Base-by-base conservation (phyloP, 2,113 vertebrate genomes). In the Riparia riparia region DNA sequence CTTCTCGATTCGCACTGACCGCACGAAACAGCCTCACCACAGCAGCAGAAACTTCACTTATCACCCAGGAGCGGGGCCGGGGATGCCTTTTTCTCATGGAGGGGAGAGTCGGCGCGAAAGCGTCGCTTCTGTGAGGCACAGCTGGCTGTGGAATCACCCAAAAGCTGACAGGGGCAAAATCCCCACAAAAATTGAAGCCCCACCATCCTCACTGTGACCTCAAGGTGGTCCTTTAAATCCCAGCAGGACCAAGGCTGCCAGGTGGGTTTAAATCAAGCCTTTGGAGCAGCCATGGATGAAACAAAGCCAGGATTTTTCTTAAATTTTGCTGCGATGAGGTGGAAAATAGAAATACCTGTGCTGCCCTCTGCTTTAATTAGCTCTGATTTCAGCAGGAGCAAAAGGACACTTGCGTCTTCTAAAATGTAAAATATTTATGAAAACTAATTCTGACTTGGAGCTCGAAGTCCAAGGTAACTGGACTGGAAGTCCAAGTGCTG, bases 1-100 rank as follows among this genome's bases (percentile, higher is more conserved):
- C 97, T 98, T 98, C 97, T 96, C 81, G 57, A 95, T 97, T 96
- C 14, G 6, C 4, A 15, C 53, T n/a, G 81, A 92, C 94, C 91
- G 34, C 95, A 14, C 3, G 2, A 57, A 47, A 44, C 51, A 41
- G 93, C 87, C 54, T 31, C 6, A 80, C 97, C 95, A 1, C 97
- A 93, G 91, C 65, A 73, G 84, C 94, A 71, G 86, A 80, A 92
- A 63, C 87, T 37, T 8, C 65, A 70, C 31, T 61, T 44, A 1
- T 26, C 83, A 4, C 21, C 5, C 12, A 5, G 88, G 9, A n/a
- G 68, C 24, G 41, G 0, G 31, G 2, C 17, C 5, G 16, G 58
- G 76, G 88, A 78, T 42, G 15, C 54, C 19, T 42, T 68, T 37
- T 70, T 64, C 70, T 82, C 74, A 25, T 2, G 39, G 44, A 66